Evolutionary conservation across 1,140 invertebrate genomes (phyloP).

Genomic region (Cotesia vestalis): DNA sequence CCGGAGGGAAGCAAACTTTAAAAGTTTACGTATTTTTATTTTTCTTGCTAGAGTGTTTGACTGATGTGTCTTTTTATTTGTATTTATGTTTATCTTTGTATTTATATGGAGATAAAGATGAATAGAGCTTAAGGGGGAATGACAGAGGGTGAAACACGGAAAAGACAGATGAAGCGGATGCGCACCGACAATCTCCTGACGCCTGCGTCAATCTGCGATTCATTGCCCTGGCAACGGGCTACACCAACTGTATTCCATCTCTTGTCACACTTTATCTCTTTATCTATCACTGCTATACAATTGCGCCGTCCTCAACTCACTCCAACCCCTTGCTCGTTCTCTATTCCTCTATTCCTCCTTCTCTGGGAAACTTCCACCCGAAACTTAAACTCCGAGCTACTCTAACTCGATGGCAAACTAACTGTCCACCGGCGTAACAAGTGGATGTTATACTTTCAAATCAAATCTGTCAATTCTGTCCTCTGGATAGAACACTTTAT

Average conservation of each 20-base stretch:
- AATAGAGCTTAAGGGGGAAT: background rate
- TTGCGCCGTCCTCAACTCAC: conserved; percentile 6
- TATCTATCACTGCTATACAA: background rate
- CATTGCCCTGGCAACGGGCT: conserved; percentile 60
- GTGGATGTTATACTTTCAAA: conserved; percentile 51
- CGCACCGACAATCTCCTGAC: conserved; percentile 49
- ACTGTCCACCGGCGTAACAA: conserved; percentile 49
- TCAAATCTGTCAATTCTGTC: conserved; percentile 23
- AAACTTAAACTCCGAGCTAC: background rate
- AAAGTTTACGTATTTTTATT: background rate
- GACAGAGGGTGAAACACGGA: conserved; percentile 3
- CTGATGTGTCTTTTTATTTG: background rate
- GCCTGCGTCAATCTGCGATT: conserved; percentile 60
- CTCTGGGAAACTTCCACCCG: background rate
- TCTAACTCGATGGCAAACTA: too few relatives aligned
- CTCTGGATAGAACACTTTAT: background rate
- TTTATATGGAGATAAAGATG: background rate
- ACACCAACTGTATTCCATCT: conserved; percentile 40
- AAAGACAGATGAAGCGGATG: conserved; percentile 38
- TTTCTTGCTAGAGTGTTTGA: background rate
- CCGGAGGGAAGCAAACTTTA: background rate
- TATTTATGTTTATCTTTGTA: background rate
- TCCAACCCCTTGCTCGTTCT: background rate
- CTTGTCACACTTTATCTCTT: conserved; percentile 25
- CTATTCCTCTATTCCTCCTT: conserved; percentile 1